Evolutionary conservation across 1,140 invertebrate species (phyloP), one percentile per base, ranked within the genome.

Genomic region (Magallana ariakensis): DNA sequence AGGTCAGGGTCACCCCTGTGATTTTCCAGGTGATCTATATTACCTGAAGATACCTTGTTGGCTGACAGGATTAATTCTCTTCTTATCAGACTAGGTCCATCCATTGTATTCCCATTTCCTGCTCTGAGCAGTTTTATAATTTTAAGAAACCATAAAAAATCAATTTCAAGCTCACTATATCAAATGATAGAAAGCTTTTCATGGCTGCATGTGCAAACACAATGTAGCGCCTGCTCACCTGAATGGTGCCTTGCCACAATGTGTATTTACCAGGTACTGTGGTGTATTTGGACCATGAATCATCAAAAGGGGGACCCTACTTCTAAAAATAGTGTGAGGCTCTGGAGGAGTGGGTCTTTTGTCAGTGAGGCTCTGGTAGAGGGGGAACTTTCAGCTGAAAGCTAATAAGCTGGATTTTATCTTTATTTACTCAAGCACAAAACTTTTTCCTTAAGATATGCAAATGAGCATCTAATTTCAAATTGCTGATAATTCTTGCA

Each of bases 321-420:
- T 26, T 75, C 66, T 75, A 75, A 75, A 55, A 82, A 53, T 58
- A 57, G 15, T 80, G 56, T 85, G 84, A 85, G 84, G 84, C 66
- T 85, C 84, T 85, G 58, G 54, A 80, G 70, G 84, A 85, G 54
- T 58, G 84, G 70, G 55, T 46, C 9, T 19, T 15, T 75, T 54
- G 55, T 62, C 22, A 11, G 8, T 75, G 66, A 33, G 66, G 66
- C 22, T 75, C 66, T 26, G 33, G 22, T 46, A 46, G 33, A 46
- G 33, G 33, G 33, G 33, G 33, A 46, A 5, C 33, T 46, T 46
- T 46, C 33, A 75, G 3, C 11, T 13, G 66, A 13, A 13, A 26
- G 15, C 5, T 75, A 62, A 26, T 26, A 75, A 13, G 1, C 22
- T 75, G 22, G 22, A 11, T 66, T 75, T 11, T 26, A 33, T 46